Evolutionary conservation across 2,888 invertebrate genomes (phyloP).

Genomic region (Drosophila leonis): DNA sequence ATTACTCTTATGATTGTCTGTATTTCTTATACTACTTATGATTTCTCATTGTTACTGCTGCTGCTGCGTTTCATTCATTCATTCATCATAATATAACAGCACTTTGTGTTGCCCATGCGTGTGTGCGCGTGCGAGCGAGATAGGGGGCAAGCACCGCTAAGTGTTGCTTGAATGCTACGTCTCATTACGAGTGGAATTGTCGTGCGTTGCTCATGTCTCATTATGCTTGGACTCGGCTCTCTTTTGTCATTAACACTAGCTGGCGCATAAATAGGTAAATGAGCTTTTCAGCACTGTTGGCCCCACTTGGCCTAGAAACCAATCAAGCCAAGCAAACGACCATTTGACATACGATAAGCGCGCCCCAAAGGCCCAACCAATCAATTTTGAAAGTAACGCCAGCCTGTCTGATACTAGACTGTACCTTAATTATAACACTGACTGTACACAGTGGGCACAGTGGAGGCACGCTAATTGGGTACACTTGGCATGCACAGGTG

Average conservation of each 20-base stretch:
- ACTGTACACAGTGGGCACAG: neutral
- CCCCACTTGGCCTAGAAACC: slow-evolving; percentile 80
- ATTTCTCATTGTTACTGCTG: slow-evolving; percentile 70
- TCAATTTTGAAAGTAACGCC: slow-evolving; percentile 67
- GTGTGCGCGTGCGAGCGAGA: slow-evolving; percentile 14
- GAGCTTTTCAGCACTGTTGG: slow-evolving; percentile 35
- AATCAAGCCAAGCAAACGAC: slow-evolving; percentile 58
- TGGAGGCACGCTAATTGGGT: neutral
- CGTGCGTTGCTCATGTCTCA: slow-evolving; percentile 65
- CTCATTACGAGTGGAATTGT: slow-evolving; percentile 68
- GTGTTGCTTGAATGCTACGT: slow-evolving; percentile 67
- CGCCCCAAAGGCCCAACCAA: slow-evolving; percentile 30
- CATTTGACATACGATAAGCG: slow-evolving; percentile 30
- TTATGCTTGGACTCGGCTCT: slow-evolving; percentile 60
- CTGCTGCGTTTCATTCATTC: slow-evolving; percentile 67
- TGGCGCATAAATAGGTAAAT: slow-evolving; percentile 51
- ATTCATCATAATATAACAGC: slow-evolving; percentile 77
- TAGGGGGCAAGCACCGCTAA: slow-evolving; percentile 68
- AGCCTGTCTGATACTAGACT: slow-evolving; percentile 71
- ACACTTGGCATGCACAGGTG: neutral
- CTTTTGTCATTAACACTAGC: slow-evolving; percentile 70
- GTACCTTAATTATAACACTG: slow-evolving; percentile 46
- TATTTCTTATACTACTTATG: slow-evolving; percentile 68
- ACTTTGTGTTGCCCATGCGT: slow-evolving; percentile 37
- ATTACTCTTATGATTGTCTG: slow-evolving; percentile 70